Evolutionary conservation across 2,888 invertebrate genomes (phyloP).

Genomic region (Linnaemya tessellans): DNA sequence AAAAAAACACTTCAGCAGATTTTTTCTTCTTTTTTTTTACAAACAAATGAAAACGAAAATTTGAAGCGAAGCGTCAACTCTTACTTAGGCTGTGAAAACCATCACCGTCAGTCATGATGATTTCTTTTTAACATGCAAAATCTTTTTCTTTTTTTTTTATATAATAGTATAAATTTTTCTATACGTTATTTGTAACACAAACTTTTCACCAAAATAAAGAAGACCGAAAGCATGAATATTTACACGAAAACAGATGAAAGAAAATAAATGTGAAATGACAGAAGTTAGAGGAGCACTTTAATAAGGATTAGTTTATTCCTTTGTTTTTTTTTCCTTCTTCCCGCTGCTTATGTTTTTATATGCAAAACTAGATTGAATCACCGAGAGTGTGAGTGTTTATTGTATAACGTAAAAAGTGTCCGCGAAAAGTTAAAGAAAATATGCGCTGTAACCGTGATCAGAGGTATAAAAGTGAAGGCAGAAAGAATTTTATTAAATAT

Average conservation of each 20-base stretch:
- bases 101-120: constrained; percentile 9
- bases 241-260: constrained; percentile 43
- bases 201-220: constrained; percentile 16
- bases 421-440: background rate
- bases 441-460: background rate
- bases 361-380: constrained; percentile 14
- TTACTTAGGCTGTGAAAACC: constrained; percentile 10
- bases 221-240: constrained; percentile 47
- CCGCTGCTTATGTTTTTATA: background rate
- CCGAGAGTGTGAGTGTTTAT: background rate
- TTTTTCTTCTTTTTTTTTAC: constrained; percentile 46
- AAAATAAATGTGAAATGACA: constrained; percentile 49
- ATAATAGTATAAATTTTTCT: no score
- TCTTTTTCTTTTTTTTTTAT: background rate
- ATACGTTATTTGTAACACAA: constrained; percentile 11
- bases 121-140: constrained; percentile 51
- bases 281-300: constrained; percentile 56
- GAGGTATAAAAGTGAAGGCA: background rate
- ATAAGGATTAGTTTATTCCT: constrained; percentile 46
- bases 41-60: constrained; percentile 37
- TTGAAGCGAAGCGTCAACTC: constrained; percentile 35
- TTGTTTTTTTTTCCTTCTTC: constrained; percentile 30
- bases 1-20: constrained; percentile 20
- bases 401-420: background rate
- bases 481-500: no score